Conservation (phyloP, 2,888 invertebrate species). For the Eucera pruinosa region DNA sequence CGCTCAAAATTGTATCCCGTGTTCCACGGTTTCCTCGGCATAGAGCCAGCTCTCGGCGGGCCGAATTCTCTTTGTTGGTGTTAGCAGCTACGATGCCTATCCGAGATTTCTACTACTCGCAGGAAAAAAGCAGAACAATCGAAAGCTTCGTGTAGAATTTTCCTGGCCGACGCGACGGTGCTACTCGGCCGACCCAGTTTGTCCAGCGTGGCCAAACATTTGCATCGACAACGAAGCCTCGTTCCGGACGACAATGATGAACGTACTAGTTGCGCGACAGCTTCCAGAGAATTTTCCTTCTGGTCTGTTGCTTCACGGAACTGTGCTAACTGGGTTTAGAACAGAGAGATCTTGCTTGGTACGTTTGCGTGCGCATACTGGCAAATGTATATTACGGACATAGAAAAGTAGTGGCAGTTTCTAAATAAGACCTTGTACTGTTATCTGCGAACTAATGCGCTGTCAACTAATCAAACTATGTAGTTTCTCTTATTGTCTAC, state of each 20-base stretch:
- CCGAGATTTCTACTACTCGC: not conserved
- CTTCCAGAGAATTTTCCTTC: constrained; percentile 12
- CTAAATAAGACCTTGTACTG: too few relatives aligned
- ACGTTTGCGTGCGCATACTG: not conserved
- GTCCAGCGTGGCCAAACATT: constrained; percentile 29
- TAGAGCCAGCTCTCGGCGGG: constrained; percentile 28
- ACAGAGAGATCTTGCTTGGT: constrained; percentile 9
- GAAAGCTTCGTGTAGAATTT: constrained; percentile 12
- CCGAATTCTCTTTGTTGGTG: constrained; percentile 32
- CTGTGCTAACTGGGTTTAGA: constrained; percentile 6
- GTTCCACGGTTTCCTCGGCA: constrained; percentile 37
- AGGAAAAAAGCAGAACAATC: constrained; percentile 29
- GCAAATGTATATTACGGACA: not conserved
- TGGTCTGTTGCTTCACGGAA: constrained; percentile 3
- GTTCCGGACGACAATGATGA: constrained; percentile 4
- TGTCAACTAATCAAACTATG: too few relatives aligned
- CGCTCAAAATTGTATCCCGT: constrained; percentile 28
- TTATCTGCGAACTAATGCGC: too few relatives aligned
- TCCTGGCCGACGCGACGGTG: not conserved
- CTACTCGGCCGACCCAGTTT: constrained; percentile 23
- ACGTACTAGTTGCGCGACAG: constrained; percentile 14
- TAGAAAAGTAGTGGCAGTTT: too few relatives aligned
- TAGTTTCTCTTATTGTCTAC: too few relatives aligned
- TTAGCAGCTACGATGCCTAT: not conserved
- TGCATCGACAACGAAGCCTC: constrained; percentile 18